Percentiles rank a stretch among this genome's conserved stretches.
phyloP scores from a whole-genome alignment of 92 coral and sea anemone species.

The Bergia sp. region DNA sequence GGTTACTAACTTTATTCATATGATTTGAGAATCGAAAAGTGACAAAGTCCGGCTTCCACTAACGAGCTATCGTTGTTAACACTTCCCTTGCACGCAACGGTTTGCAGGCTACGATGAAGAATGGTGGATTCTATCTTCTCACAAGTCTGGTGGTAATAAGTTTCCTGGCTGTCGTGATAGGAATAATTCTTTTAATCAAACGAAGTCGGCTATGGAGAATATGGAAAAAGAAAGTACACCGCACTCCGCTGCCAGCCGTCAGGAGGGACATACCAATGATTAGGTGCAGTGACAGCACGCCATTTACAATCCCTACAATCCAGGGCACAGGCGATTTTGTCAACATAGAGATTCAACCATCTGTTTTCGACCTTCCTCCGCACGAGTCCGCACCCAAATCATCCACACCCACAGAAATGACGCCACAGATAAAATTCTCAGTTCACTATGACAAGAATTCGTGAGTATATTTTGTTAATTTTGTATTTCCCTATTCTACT shows the following conservation, averaged over 20 bases:
- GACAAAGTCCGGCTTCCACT: background rate
- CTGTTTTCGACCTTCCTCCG: conserved; percentile 58
- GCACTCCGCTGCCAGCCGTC: background rate
- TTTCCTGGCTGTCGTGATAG: conserved; percentile 8
- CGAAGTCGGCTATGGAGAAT: conserved; percentile 10
- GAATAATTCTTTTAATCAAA: conserved; percentile 30
- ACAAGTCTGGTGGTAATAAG: background rate
- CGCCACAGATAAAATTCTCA: conserved; percentile 83
- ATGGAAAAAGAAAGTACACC: background rate
- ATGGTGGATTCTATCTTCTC: background rate
- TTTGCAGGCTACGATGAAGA: conserved; percentile 1
- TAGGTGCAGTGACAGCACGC: conserved; percentile 46
- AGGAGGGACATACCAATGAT: conserved; percentile 61
- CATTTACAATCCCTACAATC: conserved; percentile 69
- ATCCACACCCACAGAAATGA: conserved; percentile 27
- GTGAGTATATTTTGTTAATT: conserved; percentile 36
- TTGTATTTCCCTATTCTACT: background rate
- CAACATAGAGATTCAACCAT: conserved; percentile 79
- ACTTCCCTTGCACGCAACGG: background rate
- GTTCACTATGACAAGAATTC: conserved; percentile 69
- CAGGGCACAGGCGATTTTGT: conserved; percentile 46
- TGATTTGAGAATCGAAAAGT: background rate
- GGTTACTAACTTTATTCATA: no score
- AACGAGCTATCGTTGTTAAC: no score
- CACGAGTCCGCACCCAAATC: background rate